phyloP scores from a whole-genome alignment of 2,113 vertebrate genomes.

The Rhagologus leucostigma region DNA sequence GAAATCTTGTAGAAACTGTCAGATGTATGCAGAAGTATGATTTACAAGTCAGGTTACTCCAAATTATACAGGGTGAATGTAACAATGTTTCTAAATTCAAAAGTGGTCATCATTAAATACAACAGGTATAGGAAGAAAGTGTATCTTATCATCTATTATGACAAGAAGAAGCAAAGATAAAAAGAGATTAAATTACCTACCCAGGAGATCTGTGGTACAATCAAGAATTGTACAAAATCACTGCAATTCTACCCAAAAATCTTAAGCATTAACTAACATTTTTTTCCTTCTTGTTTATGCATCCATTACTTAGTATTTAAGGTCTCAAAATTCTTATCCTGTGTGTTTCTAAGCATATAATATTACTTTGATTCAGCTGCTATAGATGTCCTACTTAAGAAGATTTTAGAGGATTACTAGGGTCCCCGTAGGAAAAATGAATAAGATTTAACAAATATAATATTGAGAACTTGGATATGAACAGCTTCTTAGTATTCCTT shows the following conservation, averaged over 20 bases:
- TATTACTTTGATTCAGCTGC: background rate
- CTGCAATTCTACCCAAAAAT: background rate
- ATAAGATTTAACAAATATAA: background rate
- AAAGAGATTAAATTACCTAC: background rate
- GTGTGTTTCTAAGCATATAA: background rate
- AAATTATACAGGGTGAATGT: background rate
- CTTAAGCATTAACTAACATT: background rate
- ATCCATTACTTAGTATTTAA: background rate
- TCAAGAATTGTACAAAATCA: background rate
- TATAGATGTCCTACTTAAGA: background rate
- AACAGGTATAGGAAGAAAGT: background rate
- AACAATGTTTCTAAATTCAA: background rate
- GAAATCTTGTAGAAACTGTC: background rate
- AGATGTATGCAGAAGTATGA: background rate
- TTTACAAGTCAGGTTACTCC: background rate
- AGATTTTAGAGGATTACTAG: constrained; percentile 13
- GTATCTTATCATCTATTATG: background rate
- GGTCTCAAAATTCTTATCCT: background rate
- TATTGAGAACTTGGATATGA: background rate
- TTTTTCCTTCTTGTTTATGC: background rate
- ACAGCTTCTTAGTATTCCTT: background rate
- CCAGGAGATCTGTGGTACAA: background rate
- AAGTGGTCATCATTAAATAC: background rate
- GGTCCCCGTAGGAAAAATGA: background rate
- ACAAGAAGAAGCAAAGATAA: background rate